These are phyloP conservation scores for Megalopta genalis DNA, from an alignment of 1,140 invertebrate genomes.

Conservation along the genomic window DNA sequence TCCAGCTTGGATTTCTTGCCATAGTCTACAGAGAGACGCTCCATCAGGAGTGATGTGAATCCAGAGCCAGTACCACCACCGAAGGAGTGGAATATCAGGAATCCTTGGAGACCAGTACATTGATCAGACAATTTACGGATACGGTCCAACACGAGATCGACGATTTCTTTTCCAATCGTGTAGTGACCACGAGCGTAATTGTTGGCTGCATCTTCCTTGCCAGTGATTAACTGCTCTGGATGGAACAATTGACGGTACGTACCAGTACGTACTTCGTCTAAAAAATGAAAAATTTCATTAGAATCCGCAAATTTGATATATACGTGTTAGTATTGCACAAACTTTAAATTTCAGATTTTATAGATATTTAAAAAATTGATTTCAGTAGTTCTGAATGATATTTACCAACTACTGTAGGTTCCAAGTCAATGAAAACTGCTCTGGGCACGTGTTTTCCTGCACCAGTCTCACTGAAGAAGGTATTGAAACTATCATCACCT, in stretches of 20 bases:
- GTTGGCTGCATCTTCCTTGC: conserved; percentile 60
- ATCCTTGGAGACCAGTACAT: conserved; percentile 61
- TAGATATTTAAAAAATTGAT: background rate
- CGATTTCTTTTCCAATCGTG: conserved; percentile 62
- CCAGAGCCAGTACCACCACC: conserved; percentile 61
- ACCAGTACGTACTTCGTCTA: conserved; percentile 62
- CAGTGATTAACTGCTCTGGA: conserved; percentile 62
- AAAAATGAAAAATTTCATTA: background rate
- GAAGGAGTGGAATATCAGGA: conserved; percentile 62
- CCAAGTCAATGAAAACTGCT: conserved; percentile 63
- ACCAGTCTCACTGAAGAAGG: conserved; percentile 94
- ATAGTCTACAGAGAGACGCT: conserved; percentile 60
- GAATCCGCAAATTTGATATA: too few species aligned
- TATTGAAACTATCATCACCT: conserved; percentile 88
- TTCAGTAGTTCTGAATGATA: conserved; percentile 80
- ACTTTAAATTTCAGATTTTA: too few species aligned
- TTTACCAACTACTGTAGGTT: conserved; percentile 72
- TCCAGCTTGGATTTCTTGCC: conserved; percentile 61
- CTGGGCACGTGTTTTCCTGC: conserved; percentile 79
- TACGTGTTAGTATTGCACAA: too few species aligned
- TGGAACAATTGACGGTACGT: conserved; percentile 89
- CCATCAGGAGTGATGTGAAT: conserved; percentile 60
- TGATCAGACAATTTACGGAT: conserved; percentile 60
- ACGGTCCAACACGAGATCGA: conserved; percentile 57
- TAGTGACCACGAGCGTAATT: conserved; percentile 63